Conservation (phyloP, 2,888 invertebrate species). For the Sarcophaga rosellei region DNA sequence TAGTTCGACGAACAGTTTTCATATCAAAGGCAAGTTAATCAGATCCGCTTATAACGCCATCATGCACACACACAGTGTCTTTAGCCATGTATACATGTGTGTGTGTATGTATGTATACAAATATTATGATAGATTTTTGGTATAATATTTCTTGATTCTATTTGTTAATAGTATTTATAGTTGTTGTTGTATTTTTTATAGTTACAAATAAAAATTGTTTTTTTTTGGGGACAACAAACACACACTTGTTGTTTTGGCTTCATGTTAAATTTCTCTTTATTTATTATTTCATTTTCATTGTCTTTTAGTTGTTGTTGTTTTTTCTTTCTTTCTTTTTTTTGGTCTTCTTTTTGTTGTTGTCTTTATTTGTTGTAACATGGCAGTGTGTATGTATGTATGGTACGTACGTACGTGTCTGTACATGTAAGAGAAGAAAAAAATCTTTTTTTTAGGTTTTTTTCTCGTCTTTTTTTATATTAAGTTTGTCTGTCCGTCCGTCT, state of each 20-base stretch:
- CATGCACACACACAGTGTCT: too few relatives aligned
- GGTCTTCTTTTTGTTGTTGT: not conserved
- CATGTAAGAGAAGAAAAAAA: too few relatives aligned
- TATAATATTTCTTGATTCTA: not conserved
- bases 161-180: conserved; percentile 17
- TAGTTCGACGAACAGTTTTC: too few relatives aligned
- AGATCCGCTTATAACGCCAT: too few relatives aligned
- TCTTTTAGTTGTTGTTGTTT: conserved; percentile 7
- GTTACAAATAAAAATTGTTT: not conserved
- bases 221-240: conserved; percentile 57
- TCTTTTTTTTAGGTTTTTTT: too few relatives aligned
- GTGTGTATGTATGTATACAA: not conserved
- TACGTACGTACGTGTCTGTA: not conserved
- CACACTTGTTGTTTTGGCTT: conserved; percentile 58
- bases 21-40: too few relatives aligned
- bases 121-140: conserved; percentile 22
- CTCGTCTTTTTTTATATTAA: not conserved
- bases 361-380: conserved; percentile 18
- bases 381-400: conserved; percentile 23
- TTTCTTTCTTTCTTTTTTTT: not conserved
- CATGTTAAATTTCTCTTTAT: conserved; percentile 66
- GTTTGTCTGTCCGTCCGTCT: not conserved
- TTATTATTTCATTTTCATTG: conserved; percentile 67
- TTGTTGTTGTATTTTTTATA: conserved; percentile 17
- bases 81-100: not conserved